Evolutionary conservation across 92 coral and sea anemone species (phyloP), one percentile per base, ranked within the genome.

Genomic region (Isaurus tuberculatus): DNA sequence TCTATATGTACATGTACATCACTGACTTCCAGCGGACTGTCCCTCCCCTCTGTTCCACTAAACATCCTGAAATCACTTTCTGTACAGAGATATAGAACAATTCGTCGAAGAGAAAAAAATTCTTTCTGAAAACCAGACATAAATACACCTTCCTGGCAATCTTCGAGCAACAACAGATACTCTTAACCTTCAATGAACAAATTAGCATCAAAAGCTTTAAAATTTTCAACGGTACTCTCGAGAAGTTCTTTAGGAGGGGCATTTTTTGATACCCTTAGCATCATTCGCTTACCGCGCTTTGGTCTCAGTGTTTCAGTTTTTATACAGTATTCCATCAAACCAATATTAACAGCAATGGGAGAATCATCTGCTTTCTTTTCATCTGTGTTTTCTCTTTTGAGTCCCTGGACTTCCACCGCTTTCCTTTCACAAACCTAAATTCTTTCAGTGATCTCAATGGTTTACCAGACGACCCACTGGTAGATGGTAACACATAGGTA

Each of bases 81-180:
- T 65, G 43, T 65, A 40, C 71, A 65, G 71, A 65, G 71, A 65
- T 65, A 65, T 65, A 30, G 71, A 65, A 31, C 71, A 65, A 65
- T 65, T 65, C 71, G 43, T 65, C 71, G 80, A 65, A 77, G 68
- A 65, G 43, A 14, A 55, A 85, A 85, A 55, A 77, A 49, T 46
- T 81, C 90, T 26, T 40, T 74, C 15, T 79, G 66, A 55, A 73
- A 63, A n/a, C 83, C 90, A 16, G 78, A 83, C 78, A 81, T 64
- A 70, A 87, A 87, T 26, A 80, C 48, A 33, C 86, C 90, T 67
- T 86, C 86, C 49, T 71, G 65, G 29, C 87, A 83, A 53, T 81
- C 68, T 10, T 81, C 77, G 30, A 36, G 74, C 30, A 81, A 72
- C 32, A 86, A 49, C 20, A 80, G 80, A 80, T 86, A 86, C 15